Percentiles rank a stretch among this genome's conserved stretches.
phyloP scores from a whole-genome alignment of 2,888 invertebrate species.

The Malthinus seriepunctatus region DNA sequence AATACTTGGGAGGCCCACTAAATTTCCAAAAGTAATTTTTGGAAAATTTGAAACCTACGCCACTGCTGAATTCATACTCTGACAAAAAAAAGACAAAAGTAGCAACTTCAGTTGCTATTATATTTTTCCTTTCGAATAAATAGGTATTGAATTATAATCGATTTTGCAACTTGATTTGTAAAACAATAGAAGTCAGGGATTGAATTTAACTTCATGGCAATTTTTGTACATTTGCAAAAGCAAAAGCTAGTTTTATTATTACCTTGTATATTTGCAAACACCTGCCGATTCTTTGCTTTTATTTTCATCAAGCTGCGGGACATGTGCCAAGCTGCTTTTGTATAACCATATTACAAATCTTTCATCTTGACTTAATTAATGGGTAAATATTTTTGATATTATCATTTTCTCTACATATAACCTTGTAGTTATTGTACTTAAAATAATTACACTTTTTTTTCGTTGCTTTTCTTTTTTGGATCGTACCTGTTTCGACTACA shows the following conservation, averaged over 20 bases:
- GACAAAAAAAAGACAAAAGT: too few species aligned
- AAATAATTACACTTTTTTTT: too few species aligned
- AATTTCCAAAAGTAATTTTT: too few species aligned
- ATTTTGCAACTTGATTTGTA: conserved; percentile 8
- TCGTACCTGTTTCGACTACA: too few species aligned
- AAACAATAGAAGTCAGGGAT: conserved; percentile 15
- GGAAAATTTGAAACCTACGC: too few species aligned
- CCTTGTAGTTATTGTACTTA: too few species aligned
- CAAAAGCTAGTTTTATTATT: conserved; percentile 21
- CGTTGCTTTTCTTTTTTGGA: too few species aligned
- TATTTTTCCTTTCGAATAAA: neutral
- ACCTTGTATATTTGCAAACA: conserved; percentile 47
- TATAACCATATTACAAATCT: conserved; percentile 37
- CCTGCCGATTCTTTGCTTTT: conserved; percentile 49
- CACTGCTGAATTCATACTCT: too few species aligned
- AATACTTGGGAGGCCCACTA: too few species aligned
- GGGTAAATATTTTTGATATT: conserved; percentile 15
- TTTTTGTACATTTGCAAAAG: conserved; percentile 23
- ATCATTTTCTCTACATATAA: too few species aligned
- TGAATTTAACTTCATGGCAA: neutral
- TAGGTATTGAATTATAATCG: conserved; percentile 8
- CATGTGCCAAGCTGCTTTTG: conserved; percentile 41
- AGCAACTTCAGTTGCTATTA: too few species aligned
- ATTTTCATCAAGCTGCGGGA: conserved; percentile 45
- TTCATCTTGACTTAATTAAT: conserved; percentile 32